Conservation (phyloP, 2,888 invertebrate species). For the Muscina levida region DNA sequence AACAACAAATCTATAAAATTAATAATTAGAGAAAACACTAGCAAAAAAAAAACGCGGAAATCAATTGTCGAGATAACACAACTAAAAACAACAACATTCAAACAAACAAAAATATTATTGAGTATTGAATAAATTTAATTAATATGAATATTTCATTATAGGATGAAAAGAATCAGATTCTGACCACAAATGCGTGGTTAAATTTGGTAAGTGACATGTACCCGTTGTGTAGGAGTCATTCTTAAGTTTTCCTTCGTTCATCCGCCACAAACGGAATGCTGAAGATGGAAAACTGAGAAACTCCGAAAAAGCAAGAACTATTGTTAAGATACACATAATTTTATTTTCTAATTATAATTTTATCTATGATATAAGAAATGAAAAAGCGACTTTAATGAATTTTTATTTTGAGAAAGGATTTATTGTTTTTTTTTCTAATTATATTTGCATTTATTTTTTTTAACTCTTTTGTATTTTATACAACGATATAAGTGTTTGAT, state of each 20-base stretch:
- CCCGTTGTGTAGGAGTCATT: slow-evolving; percentile 72
- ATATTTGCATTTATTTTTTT: not conserved
- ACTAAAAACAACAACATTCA: slow-evolving; percentile 6
- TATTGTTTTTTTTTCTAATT: slow-evolving; percentile 21
- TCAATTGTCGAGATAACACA: slow-evolving; percentile 43
- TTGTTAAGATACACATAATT: slow-evolving; percentile 41
- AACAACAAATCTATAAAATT: no score
- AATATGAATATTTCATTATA: slow-evolving; percentile 83
- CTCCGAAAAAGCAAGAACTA: slow-evolving; percentile 53
- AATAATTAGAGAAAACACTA: slow-evolving; percentile 33
- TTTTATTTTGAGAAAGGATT: slow-evolving; percentile 2
- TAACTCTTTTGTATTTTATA: not conserved
- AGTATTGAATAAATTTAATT: slow-evolving; percentile 53
- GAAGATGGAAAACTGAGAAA: slow-evolving; percentile 53
- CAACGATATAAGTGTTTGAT: slow-evolving; percentile 26
- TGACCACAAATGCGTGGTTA: slow-evolving; percentile 98
- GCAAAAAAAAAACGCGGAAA: slow-evolving; percentile 54
- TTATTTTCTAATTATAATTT: not conserved
- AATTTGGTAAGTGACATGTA: slow-evolving; percentile 94
- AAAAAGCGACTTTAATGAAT: slow-evolving; percentile 56
- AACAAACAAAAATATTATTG: slow-evolving; percentile 30
- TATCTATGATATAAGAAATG: slow-evolving; percentile 30
- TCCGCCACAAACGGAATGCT: not conserved
- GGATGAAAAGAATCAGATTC: slow-evolving; percentile 99
- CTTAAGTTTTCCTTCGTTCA: slow-evolving; percentile 20